phyloP scores from a whole-genome alignment of 1,140 invertebrate genomes.

The Trigoniulus corallinus region DNA sequence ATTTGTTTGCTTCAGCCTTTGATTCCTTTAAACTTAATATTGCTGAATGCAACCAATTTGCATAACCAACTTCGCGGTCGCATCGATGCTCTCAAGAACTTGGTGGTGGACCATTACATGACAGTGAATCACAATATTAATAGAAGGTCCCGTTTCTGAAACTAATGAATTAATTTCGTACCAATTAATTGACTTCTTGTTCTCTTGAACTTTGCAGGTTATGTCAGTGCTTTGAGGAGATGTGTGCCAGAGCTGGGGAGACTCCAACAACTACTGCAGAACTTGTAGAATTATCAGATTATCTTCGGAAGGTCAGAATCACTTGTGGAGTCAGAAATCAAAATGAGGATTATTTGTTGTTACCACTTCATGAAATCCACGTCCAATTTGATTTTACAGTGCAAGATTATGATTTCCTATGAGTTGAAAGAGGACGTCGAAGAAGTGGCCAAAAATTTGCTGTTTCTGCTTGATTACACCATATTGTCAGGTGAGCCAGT shows the following conservation, averaged over 20 bases:
- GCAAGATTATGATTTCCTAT: slow-evolving; percentile 54
- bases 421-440: slow-evolving; percentile 52
- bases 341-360: too few species aligned
- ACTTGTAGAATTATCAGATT: slow-evolving; percentile 67
- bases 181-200: neutral
- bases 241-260: slow-evolving; percentile 63
- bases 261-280: slow-evolving; percentile 70
- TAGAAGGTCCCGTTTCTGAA: slow-evolving; percentile 43
- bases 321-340: too few species aligned
- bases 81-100: slow-evolving; percentile 43
- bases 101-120: slow-evolving; percentile 58
- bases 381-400: too few species aligned
- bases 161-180: slow-evolving; percentile 15
- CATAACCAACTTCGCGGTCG: slow-evolving; percentile 25
- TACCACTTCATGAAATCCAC: too few species aligned
- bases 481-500: slow-evolving; percentile 38
- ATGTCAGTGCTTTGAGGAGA: slow-evolving; percentile 67
- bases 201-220: slow-evolving; percentile 35
- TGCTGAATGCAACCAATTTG: slow-evolving; percentile 36
- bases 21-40: slow-evolving; percentile 46
- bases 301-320: slow-evolving; percentile 35
- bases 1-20: slow-evolving; percentile 60
- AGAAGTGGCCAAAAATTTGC: slow-evolving; percentile 46
- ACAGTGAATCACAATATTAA: slow-evolving; percentile 58
- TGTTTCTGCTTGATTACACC: slow-evolving; percentile 61